Evolutionary conservation across 1,140 invertebrate genomes (phyloP).

Genomic region (Zelostemma sp.): DNA sequence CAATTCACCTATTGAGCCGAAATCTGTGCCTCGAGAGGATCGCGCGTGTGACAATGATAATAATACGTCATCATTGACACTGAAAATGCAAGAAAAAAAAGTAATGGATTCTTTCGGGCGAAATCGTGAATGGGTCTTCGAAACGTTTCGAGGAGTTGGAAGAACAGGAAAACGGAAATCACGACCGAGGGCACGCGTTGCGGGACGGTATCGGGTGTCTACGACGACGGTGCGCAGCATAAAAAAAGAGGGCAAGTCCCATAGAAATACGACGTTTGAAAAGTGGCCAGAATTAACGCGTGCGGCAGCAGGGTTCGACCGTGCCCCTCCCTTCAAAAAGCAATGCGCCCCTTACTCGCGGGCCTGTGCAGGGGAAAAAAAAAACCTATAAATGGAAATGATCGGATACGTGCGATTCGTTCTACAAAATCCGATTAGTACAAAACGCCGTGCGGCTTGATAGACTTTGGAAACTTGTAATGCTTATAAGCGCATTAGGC

Average conservation of each 20-base stretch:
- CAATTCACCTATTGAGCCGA: conserved; percentile 1
- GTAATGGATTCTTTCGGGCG: neutral
- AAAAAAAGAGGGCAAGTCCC: conserved; percentile 38
- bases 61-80: conserved; percentile 3
- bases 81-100: conserved; percentile 5
- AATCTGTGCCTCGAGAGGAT: neutral
- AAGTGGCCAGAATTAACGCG: conserved; percentile 66
- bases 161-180: conserved; percentile 59
- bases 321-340: conserved; percentile 27
- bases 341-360: conserved; percentile 28
- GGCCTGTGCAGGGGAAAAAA: conserved; percentile 44
- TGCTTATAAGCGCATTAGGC: conserved; percentile 37
- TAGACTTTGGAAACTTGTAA: conserved; percentile 22
- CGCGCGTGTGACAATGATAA: neutral
- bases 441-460: conserved; percentile 11
- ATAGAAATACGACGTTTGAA: conserved; percentile 55
- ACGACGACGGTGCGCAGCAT: conserved; percentile 11
- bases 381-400: conserved; percentile 54
- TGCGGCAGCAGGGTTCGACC: conserved; percentile 44
- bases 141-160: conserved; percentile 10
- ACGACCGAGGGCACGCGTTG: conserved; percentile 48
- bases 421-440: conserved; percentile 52
- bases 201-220: conserved; percentile 24
- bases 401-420: conserved; percentile 39
- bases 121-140: conserved; percentile 4